Conservation (phyloP, 2,888 invertebrate species). For the Thymelicus acteon region DNA sequence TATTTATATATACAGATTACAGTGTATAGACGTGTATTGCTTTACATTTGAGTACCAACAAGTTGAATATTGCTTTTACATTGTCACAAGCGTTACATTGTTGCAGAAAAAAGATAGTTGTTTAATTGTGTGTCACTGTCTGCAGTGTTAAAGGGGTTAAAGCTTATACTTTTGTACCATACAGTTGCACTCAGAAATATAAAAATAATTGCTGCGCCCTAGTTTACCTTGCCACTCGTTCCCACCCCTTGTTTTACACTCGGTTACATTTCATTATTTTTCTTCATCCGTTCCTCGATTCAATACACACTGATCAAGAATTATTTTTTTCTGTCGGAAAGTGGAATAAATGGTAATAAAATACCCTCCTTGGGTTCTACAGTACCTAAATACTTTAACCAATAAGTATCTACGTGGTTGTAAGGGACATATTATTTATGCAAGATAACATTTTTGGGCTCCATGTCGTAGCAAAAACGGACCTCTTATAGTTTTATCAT, state of each 20-base stretch:
- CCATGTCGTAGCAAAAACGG: too few species aligned
- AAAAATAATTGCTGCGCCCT: conserved; percentile 32
- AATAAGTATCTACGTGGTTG: too few species aligned
- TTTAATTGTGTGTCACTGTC: conserved; percentile 16
- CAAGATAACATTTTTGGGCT: too few species aligned
- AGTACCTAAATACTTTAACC: background rate
- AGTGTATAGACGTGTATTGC: too few species aligned
- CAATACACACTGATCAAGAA: conserved; percentile 10
- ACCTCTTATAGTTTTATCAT: too few species aligned
- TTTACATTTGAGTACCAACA: background rate
- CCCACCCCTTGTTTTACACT: conserved; percentile 23
- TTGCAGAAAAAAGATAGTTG: conserved; percentile 6
- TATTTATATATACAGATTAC: too few species aligned
- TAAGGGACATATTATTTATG: too few species aligned
- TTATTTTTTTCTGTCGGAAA: conserved; percentile 3
- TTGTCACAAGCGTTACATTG: background rate
- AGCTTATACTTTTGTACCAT: conserved; percentile 18
- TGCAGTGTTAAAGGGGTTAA: conserved; percentile 15
- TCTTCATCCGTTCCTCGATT: conserved; percentile 10
- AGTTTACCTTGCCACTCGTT: conserved; percentile 26
- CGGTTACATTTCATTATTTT: conserved; percentile 28
- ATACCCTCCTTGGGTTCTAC: background rate
- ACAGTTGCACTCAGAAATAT: conserved; percentile 26
- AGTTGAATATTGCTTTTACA: background rate
- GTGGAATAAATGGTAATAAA: background rate